Evolutionary conservation across 2,113 vertebrate species (phyloP), one percentile per base, ranked within the genome.

Genomic region (Oncorhynchus clarkii): DNA sequence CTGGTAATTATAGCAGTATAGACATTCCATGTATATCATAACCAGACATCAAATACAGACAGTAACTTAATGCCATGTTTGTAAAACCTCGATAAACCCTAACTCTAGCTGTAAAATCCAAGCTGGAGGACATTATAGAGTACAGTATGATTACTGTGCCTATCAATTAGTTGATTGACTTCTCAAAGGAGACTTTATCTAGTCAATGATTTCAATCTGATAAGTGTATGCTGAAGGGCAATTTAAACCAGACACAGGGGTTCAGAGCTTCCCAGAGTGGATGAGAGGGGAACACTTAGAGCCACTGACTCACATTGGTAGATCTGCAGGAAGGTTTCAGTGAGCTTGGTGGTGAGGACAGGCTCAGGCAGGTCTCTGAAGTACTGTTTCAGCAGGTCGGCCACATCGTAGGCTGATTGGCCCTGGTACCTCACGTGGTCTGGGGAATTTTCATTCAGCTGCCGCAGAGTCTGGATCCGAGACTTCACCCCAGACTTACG

Each of bases 401-500:
- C 95, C 84, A 96, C 95, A 0, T 96, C 95, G 0, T 96, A 96
- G 0, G 95, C 94, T 0, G 94, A 96, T 84, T 96, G 95, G 74
- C 94, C 94, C 0, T 92, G 88, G 0, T 96, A 96, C 78, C 76
- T 92, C 65, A 96, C 94, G 0, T 93, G 84, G 78, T 96, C 94
- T 0, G 95, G 94, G 13, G 93, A 95, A 59, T 67, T 87, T 75
- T 96, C 95, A 0, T 95, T 96, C 92, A 94, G 92, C 79, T 95
- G 94, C 57, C 95, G 86, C 16, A 96, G 91, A 0, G 79, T 90
- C 92, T 96, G 93, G 79, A 96, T 96, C 29, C 95, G 93, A 2
- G 95, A 96, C 88, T 96, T 96, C 76, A 96, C 95, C 0, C 95
- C 95, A 0, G 94, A 96, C 75, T 96, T 96, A 2, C 95, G 91